Percentiles rank a stretch among this genome's conserved stretches.
phyloP scores from a whole-genome alignment of 2,797 vertebrate genomes.

The Urosaurus nigricauda region DNA sequence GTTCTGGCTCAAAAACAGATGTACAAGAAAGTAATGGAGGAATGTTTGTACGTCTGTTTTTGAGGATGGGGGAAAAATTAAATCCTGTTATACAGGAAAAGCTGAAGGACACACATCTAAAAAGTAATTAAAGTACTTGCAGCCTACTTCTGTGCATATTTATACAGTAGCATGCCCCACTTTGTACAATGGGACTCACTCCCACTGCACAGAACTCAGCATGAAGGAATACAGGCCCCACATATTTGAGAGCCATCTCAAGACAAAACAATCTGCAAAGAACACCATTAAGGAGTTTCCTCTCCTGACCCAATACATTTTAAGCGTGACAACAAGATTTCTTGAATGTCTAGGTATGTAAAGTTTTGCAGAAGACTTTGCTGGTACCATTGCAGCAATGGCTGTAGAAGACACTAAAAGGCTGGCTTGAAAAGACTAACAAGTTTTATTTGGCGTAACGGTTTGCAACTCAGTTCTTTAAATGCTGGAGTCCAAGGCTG shows the following conservation, averaged over 20 bases:
- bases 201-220: no score
- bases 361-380: slow-evolving; percentile 51
- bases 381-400: slow-evolving; percentile 39
- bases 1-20: not conserved
- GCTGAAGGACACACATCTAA: slow-evolving; percentile 17
- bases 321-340: no score
- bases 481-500: not conserved
- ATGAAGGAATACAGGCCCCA: not conserved
- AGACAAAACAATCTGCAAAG: not conserved
- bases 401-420: slow-evolving; percentile 24
- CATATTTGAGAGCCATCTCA: not conserved
- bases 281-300: slow-evolving; percentile 36
- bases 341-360: not conserved
- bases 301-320: not conserved
- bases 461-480: not conserved
- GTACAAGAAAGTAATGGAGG: no score
- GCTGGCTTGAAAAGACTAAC: not conserved
- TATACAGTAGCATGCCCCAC: not conserved
- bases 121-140: slow-evolving; percentile 20
- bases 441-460: not conserved
- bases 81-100: slow-evolving; percentile 35
- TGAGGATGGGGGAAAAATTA: not conserved
- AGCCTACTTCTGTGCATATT: not conserved
- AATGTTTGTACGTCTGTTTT: not conserved
- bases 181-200: not conserved